Conservation (phyloP, 1,140 invertebrate genomes). For the Sycophaga agraensis region DNA sequence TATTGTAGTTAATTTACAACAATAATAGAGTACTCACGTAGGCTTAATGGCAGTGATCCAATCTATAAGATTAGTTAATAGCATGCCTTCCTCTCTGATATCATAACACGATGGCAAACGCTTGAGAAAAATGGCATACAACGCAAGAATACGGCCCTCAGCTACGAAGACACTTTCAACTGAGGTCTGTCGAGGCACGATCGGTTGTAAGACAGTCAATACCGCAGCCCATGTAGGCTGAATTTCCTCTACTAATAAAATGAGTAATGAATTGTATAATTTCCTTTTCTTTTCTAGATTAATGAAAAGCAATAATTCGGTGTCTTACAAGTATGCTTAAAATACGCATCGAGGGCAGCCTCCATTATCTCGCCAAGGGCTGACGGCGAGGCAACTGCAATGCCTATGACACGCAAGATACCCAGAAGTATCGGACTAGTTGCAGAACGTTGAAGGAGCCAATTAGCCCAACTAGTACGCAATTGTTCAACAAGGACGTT, state of each 20-base stretch:
- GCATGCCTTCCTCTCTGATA: conserved; percentile 55
- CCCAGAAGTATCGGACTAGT: conserved; percentile 56
- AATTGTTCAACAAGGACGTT: conserved; percentile 46
- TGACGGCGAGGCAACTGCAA: conserved; percentile 52
- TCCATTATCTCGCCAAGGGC: conserved; percentile 57
- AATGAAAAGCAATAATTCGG: no score
- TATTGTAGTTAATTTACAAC: no score
- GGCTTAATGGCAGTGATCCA: conserved; percentile 57
- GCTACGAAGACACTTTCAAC: conserved; percentile 52
- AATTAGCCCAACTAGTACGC: conserved; percentile 47
- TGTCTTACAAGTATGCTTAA: no score
- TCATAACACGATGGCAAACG: conserved; percentile 54
- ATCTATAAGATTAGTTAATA: conserved; percentile 55
- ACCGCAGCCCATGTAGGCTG: conserved; percentile 54
- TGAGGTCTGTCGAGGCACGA: conserved; percentile 52
- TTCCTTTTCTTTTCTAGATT: no score
- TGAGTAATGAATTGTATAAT: not conserved
- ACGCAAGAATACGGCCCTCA: conserved; percentile 53
- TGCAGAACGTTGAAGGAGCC: conserved; percentile 53
- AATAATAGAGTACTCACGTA: conserved; percentile 47
- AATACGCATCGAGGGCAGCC: conserved; percentile 56
- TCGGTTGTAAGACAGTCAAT: conserved; percentile 50
- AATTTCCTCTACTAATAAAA: conserved; percentile 45
- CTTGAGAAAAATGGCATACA: conserved; percentile 58
- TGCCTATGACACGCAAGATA: conserved; percentile 53